These are phyloP conservation scores for Chelon labrosus DNA, from an alignment of 2,797 vertebrate genomes.

Conservation along the genomic window DNA sequence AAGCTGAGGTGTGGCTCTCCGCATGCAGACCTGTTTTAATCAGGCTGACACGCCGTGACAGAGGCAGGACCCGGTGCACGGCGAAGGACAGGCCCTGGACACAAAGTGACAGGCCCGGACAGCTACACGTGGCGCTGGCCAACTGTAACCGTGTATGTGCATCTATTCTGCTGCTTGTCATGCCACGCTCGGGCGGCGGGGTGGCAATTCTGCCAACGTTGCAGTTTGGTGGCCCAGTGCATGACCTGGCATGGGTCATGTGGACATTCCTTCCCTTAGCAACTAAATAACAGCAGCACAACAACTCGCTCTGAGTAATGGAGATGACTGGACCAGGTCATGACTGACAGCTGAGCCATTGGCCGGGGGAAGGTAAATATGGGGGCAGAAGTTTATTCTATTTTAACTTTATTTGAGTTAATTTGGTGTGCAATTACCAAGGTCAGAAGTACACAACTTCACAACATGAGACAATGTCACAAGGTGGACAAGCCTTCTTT, in stretches of 20 bases:
- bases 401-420: not conserved
- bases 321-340: constrained; percentile 65
- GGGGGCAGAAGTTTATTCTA: constrained; percentile 13
- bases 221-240: constrained; percentile 66
- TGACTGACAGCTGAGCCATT: constrained; percentile 65
- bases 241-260: constrained; percentile 68
- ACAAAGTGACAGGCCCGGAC: constrained; percentile 65
- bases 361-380: constrained; percentile 45
- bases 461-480: not conserved
- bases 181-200: constrained; percentile 53
- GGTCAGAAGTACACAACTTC: not conserved
- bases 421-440: not conserved
- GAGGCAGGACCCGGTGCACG: constrained; percentile 56
- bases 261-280: constrained; percentile 62
- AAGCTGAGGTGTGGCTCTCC: constrained; percentile 67
- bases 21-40: constrained; percentile 73
- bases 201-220: constrained; percentile 65
- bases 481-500: not conserved
- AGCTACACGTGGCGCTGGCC: constrained; percentile 65
- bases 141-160: constrained; percentile 42
- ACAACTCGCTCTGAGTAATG: constrained; percentile 52
- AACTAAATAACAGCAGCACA: constrained; percentile 62
- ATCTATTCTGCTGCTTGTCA: constrained; percentile 53
- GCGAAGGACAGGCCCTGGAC: constrained; percentile 61
- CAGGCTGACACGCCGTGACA: constrained; percentile 74